Base-by-base conservation (phyloP, 2,888 invertebrate genomes). In the Melanchra persicariae region DNA sequence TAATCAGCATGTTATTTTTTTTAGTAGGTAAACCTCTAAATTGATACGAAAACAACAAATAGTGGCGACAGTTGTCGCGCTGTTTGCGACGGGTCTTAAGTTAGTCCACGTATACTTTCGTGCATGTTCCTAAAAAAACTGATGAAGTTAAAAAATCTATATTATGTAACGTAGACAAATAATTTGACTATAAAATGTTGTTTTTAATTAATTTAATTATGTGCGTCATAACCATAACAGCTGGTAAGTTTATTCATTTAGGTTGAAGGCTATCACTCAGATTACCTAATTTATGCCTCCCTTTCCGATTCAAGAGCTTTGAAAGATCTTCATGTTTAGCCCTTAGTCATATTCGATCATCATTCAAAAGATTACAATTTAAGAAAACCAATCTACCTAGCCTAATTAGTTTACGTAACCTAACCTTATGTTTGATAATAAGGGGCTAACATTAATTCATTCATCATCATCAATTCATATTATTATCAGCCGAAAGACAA, bases 171-270 rank as follows among this genome's bases (percentile, higher is more conserved):
- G 12, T 5, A 7, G 17, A 12, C 6, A 55, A 67, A 34, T 68
- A 47, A 51, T 40, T 51, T 26, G 30, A 5, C 45, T 2, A 74
- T 69, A 59, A 62, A 75, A 77, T 80, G 59, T 47, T 69, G 51
- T 52, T 74, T 64, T 69, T 75, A 34, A 80, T 80, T 59, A 59
- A 59, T 30, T 37, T 77, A 40, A 45, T 80, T 0, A n/a, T 47
- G 47, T 69, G 40, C 69, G 26, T 74, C 37, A 47, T 47, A 17
- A 10, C 75, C 12, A 5, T 69, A 19, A 17, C 26, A 30, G 76
- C 63, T 6, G 80, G 77, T 77, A 80, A 75, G 77, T 22, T 49
- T 15, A 8, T 37, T 7, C 8, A n/a, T 34, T 30, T 15, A 40
- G 15, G 40, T 40, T 40, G 40, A 17, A 40, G 40, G 40, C 15